Evolutionary conservation across 1,140 invertebrate genomes (phyloP).

Genomic region (Vanessa atalanta): DNA sequence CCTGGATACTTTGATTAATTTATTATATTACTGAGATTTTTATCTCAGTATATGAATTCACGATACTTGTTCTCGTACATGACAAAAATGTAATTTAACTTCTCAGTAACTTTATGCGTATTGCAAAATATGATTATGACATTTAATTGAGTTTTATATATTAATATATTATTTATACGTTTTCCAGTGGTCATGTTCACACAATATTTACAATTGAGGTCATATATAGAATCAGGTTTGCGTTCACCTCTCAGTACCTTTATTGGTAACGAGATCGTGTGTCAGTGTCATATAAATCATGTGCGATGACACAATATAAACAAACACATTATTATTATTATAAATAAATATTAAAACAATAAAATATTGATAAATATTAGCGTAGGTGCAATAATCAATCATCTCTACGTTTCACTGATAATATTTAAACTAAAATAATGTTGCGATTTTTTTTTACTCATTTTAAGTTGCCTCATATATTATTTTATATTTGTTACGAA

Average conservation of each 20-base stretch:
- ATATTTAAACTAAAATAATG: too few relatives aligned
- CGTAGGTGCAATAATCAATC: too few relatives aligned
- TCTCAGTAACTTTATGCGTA: too few relatives aligned
- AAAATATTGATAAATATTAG: neutral
- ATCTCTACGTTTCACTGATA: too few relatives aligned
- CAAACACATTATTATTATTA: neutral
- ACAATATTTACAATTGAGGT: slow-evolving; percentile 40
- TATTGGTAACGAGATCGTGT: slow-evolving; percentile 56
- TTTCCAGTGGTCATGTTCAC: slow-evolving; percentile 6
- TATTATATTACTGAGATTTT: neutral
- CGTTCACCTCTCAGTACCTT: slow-evolving; percentile 58
- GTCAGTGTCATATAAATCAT: slow-evolving; percentile 56
- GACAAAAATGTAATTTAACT: too few relatives aligned
- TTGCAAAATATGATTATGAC: neutral
- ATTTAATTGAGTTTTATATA: neutral
- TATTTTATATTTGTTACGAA: too few relatives aligned
- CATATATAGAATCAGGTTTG: slow-evolving; percentile 59
- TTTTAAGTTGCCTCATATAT: too few relatives aligned
- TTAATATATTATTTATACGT: neutral
- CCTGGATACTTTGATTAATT: slow-evolving; percentile 4
- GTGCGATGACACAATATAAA: slow-evolving; percentile 15
- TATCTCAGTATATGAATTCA: neutral
- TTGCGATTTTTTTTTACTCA: too few relatives aligned
- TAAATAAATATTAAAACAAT: neutral
- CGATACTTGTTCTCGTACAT: neutral